Conservation (phyloP, 1,140 invertebrate genomes). For the Diachasma alloeum region DNA sequence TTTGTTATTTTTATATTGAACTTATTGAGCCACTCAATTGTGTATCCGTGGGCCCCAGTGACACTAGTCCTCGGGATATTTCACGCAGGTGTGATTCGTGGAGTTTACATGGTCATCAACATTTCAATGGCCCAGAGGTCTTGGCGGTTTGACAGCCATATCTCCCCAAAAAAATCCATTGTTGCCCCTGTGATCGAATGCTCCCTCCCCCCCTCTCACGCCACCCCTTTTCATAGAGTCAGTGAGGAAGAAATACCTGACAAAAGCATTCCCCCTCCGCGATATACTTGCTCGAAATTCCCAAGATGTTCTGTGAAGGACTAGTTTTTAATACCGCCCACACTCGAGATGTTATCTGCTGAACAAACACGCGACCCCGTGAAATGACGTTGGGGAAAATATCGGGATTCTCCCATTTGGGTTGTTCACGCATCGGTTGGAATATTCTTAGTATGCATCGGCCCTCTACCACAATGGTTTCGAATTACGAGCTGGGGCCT, state of each 20-base stretch:
- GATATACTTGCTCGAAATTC: not conserved
- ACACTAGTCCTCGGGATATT: not conserved
- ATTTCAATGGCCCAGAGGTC: not conserved
- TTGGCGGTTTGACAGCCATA: not conserved
- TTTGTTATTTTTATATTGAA: too few relatives aligned
- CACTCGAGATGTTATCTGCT: conserved; percentile 10
- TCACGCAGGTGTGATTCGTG: conserved; percentile 6
- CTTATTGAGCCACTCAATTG: too few relatives aligned
- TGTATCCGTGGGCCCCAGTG: too few relatives aligned
- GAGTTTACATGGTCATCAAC: not conserved
- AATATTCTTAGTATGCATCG: not conserved
- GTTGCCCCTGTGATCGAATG: not conserved
- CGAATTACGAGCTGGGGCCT: not conserved
- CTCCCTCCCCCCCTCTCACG: too few relatives aligned
- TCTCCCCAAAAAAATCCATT: not conserved
- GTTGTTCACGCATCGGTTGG: not conserved
- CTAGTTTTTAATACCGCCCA: not conserved
- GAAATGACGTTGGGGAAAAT: not conserved
- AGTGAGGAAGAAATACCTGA: not conserved
- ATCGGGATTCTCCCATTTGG: not conserved
- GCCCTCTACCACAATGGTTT: not conserved
- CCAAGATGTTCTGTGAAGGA: not conserved
- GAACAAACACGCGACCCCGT: conserved; percentile 1
- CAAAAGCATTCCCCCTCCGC: not conserved
- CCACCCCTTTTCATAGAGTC: not conserved